A percentile compares a stretch with the other conserved stretches of the same genome.
Evolutionary conservation across 2,113 vertebrate genomes (phyloP).

Genomic region (Raja brachyura): DNA sequence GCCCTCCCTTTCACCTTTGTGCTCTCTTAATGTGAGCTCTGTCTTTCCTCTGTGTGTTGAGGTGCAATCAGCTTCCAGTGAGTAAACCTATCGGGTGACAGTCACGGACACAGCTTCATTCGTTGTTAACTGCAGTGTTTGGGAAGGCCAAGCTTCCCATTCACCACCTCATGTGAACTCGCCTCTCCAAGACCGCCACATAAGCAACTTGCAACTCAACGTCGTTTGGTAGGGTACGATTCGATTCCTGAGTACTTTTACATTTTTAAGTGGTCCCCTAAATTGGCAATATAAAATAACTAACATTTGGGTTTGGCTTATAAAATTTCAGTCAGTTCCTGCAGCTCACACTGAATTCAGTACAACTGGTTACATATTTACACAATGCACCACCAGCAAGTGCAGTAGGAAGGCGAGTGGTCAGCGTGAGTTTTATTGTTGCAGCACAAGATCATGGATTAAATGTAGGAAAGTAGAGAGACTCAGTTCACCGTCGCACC

Average conservation of each 20-base stretch:
- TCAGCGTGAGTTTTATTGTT: not conserved
- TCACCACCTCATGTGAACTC: not conserved
- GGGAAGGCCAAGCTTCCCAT: too few relatives aligned
- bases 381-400: not conserved
- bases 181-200: not conserved
- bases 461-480: not conserved
- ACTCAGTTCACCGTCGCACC: not conserved
- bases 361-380: not conserved
- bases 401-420: not conserved
- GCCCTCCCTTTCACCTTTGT: not conserved
- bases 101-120: not conserved
- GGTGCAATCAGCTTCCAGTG: not conserved
- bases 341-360: not conserved
- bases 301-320: not conserved
- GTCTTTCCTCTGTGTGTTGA: not conserved
- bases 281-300: not conserved
- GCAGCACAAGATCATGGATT: not conserved
- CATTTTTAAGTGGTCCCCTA: not conserved
- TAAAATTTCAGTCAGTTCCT: not conserved
- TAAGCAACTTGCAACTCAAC: not conserved
- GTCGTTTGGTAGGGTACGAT: not conserved
- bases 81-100: not conserved
- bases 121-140: not conserved
- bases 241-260: slow-evolving; percentile 6
- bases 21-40: not conserved